These are phyloP conservation scores for Oligia latruncula DNA, from an alignment of 2,888 invertebrate genomes.

Conservation along the genomic window DNA sequence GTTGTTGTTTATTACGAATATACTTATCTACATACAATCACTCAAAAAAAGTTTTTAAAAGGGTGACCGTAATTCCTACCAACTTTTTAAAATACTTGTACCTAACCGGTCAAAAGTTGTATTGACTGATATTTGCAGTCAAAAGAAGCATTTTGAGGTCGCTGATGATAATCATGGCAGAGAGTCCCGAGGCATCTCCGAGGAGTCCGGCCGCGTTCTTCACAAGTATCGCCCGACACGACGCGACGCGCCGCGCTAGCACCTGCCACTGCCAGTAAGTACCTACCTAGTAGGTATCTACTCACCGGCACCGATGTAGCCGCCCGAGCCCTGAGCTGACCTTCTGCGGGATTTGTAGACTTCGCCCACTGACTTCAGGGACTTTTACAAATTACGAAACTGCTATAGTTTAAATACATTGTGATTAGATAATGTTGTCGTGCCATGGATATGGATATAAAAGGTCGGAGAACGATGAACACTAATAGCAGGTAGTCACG, in stretches of 20 bases:
- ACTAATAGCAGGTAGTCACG: constrained; percentile 20
- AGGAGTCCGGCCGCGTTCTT: neutral
- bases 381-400: constrained; percentile 25
- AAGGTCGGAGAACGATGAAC: constrained; percentile 15
- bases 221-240: neutral
- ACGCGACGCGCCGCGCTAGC: neutral
- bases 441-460: constrained; percentile 22
- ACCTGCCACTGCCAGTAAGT: neutral
- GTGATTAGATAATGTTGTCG: constrained; percentile 36
- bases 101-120: neutral
- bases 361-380: constrained; percentile 32
- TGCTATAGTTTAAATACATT: constrained; percentile 2
- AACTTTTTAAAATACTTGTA: neutral
- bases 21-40: no score
- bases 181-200: neutral
- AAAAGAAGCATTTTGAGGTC: neutral
- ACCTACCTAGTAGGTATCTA: neutral
- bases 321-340: constrained; percentile 15
- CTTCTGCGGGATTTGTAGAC: constrained; percentile 43
- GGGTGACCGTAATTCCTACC: no score
- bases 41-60: no score
- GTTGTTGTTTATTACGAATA: no score
- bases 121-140: neutral
- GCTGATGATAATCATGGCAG: neutral
- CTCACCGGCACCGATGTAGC: neutral